Conservation (phyloP, 1,140 invertebrate species). For the Bombus turneri region DNA sequence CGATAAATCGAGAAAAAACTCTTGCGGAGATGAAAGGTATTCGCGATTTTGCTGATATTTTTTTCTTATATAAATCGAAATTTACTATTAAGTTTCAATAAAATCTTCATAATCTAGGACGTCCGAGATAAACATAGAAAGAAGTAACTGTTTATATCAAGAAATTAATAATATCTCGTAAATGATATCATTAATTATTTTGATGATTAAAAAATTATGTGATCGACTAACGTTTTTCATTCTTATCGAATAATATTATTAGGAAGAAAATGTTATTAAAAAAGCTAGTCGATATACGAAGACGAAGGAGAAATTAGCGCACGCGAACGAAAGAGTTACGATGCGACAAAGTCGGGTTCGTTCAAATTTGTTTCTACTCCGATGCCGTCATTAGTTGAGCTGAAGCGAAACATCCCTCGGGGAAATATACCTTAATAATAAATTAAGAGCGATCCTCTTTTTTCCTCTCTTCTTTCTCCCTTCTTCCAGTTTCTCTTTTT, state of each 20-base stretch:
- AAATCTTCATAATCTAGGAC: too few species aligned
- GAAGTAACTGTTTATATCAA: too few species aligned
- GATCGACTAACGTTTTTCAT: too few species aligned
- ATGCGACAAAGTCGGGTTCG: neutral
- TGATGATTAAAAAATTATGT: too few species aligned
- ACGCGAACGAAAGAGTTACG: neutral
- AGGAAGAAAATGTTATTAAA: neutral
- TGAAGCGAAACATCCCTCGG: constrained; percentile 59
- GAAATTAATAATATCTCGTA: too few species aligned
- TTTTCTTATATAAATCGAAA: too few species aligned
- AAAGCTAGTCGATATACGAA: too few species aligned
- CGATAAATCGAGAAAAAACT: neutral
- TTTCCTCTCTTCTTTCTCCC: neutral
- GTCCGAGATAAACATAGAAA: too few species aligned
- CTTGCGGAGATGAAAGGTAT: neutral
- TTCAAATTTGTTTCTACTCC: constrained; percentile 14
- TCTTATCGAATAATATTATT: too few species aligned
- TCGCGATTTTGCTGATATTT: too few species aligned
- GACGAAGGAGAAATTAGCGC: neutral
- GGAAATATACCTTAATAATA: constrained; percentile 62
- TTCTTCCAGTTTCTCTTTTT: neutral
- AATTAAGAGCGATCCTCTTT: constrained; percentile 45
- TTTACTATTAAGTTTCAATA: too few species aligned
- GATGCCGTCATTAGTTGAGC: constrained; percentile 36
- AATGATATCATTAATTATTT: too few species aligned